Evolutionary conservation across 2,888 invertebrate species (phyloP), one percentile per base, ranked within the genome.

Genomic region (Amblyjoppa fuscipennis): DNA sequence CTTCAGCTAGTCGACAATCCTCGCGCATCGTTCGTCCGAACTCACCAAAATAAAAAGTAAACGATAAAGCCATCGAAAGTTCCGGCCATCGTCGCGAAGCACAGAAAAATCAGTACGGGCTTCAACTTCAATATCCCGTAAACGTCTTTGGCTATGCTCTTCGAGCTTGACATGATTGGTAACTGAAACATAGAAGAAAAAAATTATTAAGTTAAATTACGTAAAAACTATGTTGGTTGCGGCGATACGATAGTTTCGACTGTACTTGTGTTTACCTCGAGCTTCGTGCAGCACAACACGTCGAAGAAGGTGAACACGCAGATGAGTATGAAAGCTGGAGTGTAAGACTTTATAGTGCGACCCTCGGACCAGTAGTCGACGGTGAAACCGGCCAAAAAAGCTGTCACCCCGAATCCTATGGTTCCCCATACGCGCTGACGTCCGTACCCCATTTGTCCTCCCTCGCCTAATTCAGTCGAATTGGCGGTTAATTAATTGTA

Each of bases 381-480:
- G 0, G 96, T 94, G 92, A 96, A 96, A 0, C 98, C 98, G 0
- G 97, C 96, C 0, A 97, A 91, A 0, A 97, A 92, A 0, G 98
- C 97, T 0, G 97, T 96, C 4, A 96, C 88, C 0, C 98, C 98
- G 90, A 97, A 98, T 0, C 98, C 98, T 4, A 96, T 96, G 0
- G 98, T 97, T 4, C 98, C 98, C 97, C 97, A 98, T 0, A 97
- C 97, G 25, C 98, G 95, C 91, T 98, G 98, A 7, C 96, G 95
- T 0, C 98, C 98, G 90, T 98, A 98, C 81, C 95, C 95, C 88
- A 96, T 95, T 77, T 97, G 96, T 16, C 96, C 95, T 0, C 96
- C 96, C 4, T 96, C 95, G 16, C 97, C 97, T 97, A 45, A 45
- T 45, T 45, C 13, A 11, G 9, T 41, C 34, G 34, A 11, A 38